phyloP scores from a whole-genome alignment of 2,113 vertebrate species.

The Ahaetulla prasina region DNA sequence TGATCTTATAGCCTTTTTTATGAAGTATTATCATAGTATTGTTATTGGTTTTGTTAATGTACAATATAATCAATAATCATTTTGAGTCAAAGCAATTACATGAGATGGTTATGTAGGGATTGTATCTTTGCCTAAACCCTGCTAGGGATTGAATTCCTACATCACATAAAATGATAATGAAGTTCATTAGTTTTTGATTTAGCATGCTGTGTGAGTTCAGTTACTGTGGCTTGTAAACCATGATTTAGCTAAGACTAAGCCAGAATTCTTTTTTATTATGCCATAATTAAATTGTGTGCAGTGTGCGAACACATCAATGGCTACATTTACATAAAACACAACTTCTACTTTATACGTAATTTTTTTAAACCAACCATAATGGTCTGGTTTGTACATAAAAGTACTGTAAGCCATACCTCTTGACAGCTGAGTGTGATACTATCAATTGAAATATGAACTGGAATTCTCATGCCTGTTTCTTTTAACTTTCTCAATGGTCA shows the following conservation, averaged over 20 bases:
- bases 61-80: background rate
- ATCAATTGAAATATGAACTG: background rate
- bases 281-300: background rate
- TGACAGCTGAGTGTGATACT: background rate
- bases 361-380: background rate
- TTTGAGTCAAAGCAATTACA: background rate
- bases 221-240: background rate
- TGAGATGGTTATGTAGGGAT: background rate
- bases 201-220: background rate
- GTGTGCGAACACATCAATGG: background rate
- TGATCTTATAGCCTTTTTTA: background rate
- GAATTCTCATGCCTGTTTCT: background rate
- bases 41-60: background rate
- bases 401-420: background rate
- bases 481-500: background rate
- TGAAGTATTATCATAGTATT: background rate
- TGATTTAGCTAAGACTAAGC: background rate
- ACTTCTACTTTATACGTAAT: background rate
- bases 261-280: background rate
- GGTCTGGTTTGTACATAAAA: background rate
- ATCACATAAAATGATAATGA: background rate
- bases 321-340: background rate
- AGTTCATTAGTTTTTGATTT: background rate
- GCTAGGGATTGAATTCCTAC: background rate
- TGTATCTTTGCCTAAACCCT: background rate